Base-by-base conservation (phyloP, 1,140 invertebrate species). In the Diorhabda carinulata region DNA sequence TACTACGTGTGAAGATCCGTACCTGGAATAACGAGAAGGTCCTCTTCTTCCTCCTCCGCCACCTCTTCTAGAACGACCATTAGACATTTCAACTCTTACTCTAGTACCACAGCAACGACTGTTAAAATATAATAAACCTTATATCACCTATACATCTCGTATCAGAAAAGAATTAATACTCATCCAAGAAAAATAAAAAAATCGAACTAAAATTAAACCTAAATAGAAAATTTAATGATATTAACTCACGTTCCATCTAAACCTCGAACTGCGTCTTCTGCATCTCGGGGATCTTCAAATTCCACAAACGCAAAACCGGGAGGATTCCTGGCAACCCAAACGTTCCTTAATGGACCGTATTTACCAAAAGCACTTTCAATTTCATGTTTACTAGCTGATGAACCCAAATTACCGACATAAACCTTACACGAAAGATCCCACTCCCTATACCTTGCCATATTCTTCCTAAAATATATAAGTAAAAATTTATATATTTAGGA, bases 291-390 rank as follows among this genome's bases (percentile, higher is more conserved):
- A 82, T 99, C 97, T 84, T 99, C 97, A 85, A 95, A 99, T 84
- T 99, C 98, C 25, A 99, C 92, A 85, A 98, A 98, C 6, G 96
- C 97, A 85, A 98, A 98, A 5, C 97, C 93, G 7, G 94, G 94
- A 47, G 94, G 94, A 82, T 95, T 96, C 78, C 93, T 84, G 0
- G 97, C 96, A 25, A 99, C 96, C 97, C 97, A 99, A 7, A 98
- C 96, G 85, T 97, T 99, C 79, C 93, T 89, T 69, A 98, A 85
- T 43, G 93, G 92, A 2, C 97, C 97, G 84, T 95, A 99, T 84
- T 97, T 96, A 70, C 90, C 89, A 81, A 99, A 99, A 10, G 93
- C 90, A 79, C 91, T 92, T 82, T 96, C 94, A 72, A 96, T 92
- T 83, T 96, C 94, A 81, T 93, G 91, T 84, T 95, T 95, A 66